These are phyloP conservation scores for Cossypha niveicapilla DNA, from an alignment of 2,797 vertebrate species.

Conservation along the genomic window DNA sequence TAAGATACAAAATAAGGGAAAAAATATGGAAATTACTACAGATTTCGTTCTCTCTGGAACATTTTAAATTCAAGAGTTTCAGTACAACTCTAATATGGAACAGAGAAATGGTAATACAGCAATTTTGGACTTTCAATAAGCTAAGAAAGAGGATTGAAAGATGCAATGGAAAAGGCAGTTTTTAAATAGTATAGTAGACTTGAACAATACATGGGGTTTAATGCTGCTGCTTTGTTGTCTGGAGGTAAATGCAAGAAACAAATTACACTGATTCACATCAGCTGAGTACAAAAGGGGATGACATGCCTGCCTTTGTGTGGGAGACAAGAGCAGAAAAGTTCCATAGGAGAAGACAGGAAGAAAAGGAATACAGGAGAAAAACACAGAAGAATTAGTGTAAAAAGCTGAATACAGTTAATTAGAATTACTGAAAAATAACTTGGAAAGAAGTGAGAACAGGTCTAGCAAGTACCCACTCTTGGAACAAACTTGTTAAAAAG, in stretches of 20 bases:
- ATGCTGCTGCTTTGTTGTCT: background rate
- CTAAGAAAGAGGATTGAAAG: background rate
- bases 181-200: background rate
- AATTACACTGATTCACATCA: slow-evolving; percentile 17
- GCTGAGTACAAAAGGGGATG: background rate
- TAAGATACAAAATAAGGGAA: background rate
- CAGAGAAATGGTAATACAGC: background rate
- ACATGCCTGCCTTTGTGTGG: background rate
- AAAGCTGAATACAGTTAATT: background rate
- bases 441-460: background rate
- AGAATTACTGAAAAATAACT: background rate
- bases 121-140: background rate
- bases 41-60: background rate
- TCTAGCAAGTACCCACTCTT: background rate
- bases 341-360: background rate
- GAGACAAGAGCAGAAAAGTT: background rate
- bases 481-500: background rate
- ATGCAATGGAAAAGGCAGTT: background rate
- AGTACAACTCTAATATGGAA: background rate
- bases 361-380: background rate
- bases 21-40: background rate
- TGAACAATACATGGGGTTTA: background rate
- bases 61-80: background rate
- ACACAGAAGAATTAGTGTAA: background rate
- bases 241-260: background rate